phyloP scores from a whole-genome alignment of 2,888 invertebrate species.

The Monochamus alternatus region DNA sequence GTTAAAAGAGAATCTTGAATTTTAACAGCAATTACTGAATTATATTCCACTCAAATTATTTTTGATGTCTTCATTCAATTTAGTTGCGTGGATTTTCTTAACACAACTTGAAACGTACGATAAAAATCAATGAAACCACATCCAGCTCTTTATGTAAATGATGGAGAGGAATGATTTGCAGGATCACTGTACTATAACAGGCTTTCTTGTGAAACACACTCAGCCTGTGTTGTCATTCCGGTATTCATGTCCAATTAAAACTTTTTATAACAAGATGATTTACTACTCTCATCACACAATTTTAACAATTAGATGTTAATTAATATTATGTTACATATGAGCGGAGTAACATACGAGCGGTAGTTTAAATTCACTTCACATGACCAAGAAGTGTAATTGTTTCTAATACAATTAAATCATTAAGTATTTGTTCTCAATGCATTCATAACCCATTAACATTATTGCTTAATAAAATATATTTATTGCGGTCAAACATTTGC shows the following conservation, averaged over 20 bases:
- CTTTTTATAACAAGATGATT: constrained; percentile 27
- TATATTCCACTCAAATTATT: constrained; percentile 37
- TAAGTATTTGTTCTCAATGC: constrained; percentile 25
- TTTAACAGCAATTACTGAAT: constrained; percentile 34
- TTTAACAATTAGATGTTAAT: constrained; percentile 33
- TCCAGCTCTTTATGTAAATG: constrained; percentile 32
- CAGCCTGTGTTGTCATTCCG: constrained; percentile 31
- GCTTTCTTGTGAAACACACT: constrained; percentile 31
- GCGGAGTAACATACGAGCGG: constrained; percentile 13
- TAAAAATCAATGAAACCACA: constrained; percentile 28
- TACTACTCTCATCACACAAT: constrained; percentile 36
- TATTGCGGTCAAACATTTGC: constrained; percentile 8
- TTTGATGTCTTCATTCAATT: constrained; percentile 36
- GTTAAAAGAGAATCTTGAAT: constrained; percentile 17
- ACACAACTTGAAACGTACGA: constrained; percentile 21
- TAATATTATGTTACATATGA: constrained; percentile 25
- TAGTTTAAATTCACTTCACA: constrained; percentile 28
- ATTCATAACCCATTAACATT: constrained; percentile 27
- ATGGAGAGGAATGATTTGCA: constrained; percentile 32
- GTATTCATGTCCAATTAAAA: constrained; percentile 28
- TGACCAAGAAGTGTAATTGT: constrained; percentile 20
- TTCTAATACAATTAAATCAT: constrained; percentile 3
- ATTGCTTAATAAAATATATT: constrained; percentile 17
- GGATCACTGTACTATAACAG: constrained; percentile 32
- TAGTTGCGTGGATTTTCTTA: constrained; percentile 24